phyloP scores from a whole-genome alignment of 2,113 vertebrate genomes.

The Circaetus gallicus region DNA sequence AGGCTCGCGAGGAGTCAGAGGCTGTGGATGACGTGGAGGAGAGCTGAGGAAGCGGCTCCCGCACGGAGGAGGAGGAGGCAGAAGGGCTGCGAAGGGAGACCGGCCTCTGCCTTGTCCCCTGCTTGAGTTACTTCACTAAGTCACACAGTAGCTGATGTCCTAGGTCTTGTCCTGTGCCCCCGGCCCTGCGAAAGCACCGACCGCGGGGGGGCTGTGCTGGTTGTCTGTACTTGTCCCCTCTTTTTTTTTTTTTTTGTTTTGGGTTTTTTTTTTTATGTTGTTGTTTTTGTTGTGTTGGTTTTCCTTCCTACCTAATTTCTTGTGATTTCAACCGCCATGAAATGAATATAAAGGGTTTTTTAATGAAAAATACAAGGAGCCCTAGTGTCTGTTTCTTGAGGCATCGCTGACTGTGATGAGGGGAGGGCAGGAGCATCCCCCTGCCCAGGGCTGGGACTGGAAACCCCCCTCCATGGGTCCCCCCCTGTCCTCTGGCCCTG shows the following conservation, averaged over 20 bases:
- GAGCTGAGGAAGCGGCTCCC: constrained; percentile 29
- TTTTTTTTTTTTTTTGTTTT: neutral
- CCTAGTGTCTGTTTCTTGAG: constrained; percentile 40
- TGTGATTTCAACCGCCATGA: constrained; percentile 69
- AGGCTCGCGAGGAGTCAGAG: constrained; percentile 23
- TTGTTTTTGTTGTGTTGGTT: neutral
- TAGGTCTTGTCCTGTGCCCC: constrained; percentile 25
- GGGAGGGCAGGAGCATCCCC: neutral
- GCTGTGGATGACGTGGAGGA: constrained; percentile 64
- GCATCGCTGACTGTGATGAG: neutral
- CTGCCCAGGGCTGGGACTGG: neutral
- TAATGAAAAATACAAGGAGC: constrained; percentile 69
- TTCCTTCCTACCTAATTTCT: constrained; percentile 48
- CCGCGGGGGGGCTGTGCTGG: constrained; percentile 16
- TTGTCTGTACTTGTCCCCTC: constrained; percentile 59
- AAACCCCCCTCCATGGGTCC: rapidly evolving
- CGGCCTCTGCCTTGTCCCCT: neutral
- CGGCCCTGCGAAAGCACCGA: neutral
- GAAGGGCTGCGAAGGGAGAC: neutral
- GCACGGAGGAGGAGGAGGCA: neutral
- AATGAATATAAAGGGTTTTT: constrained; percentile 81
- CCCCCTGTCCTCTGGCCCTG: neutral
- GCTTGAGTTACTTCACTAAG: constrained; percentile 33
- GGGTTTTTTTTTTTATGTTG: neutral
- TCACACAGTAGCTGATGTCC: constrained; percentile 51